Evolutionary conservation across 1,140 invertebrate genomes (phyloP).

Genomic region (Asbolus verrucosus): DNA sequence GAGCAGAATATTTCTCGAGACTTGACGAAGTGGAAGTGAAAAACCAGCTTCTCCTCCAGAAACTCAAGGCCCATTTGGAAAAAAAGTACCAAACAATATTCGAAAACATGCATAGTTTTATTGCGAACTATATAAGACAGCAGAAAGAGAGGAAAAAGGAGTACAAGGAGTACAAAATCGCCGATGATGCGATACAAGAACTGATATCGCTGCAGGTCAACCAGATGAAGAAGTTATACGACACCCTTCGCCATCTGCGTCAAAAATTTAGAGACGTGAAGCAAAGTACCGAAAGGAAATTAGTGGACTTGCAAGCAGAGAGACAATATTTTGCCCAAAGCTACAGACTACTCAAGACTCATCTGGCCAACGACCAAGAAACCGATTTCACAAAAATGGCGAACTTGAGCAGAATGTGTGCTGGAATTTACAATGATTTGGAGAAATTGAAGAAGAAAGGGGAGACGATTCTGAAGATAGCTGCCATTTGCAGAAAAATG

Average conservation of each 20-base stretch:
- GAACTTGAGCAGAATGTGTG: slow-evolving; percentile 49
- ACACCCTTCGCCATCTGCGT: slow-evolving; percentile 51
- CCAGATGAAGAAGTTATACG: slow-evolving; percentile 48
- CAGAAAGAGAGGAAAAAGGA: slow-evolving; percentile 52
- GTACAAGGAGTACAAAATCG: slow-evolving; percentile 48
- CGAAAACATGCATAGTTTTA: slow-evolving; percentile 51
- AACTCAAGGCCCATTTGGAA: slow-evolving; percentile 52
- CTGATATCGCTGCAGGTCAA: slow-evolving; percentile 50
- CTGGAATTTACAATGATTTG: slow-evolving; percentile 51
- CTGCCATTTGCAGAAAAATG: slow-evolving; percentile 69
- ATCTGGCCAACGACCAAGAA: slow-evolving; percentile 50
- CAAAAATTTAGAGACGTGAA: slow-evolving; percentile 48
- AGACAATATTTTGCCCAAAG: slow-evolving; percentile 52
- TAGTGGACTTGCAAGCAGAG: slow-evolving; percentile 49
- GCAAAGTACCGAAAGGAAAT: slow-evolving; percentile 43
- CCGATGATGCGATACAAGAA: slow-evolving; percentile 55
- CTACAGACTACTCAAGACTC: slow-evolving; percentile 53
- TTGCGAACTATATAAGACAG: slow-evolving; percentile 49
- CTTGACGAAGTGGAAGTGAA: slow-evolving; percentile 56
- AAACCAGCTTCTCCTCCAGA: slow-evolving; percentile 51
- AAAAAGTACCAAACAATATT: slow-evolving; percentile 50
- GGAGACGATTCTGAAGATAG: slow-evolving; percentile 68
- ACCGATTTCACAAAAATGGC: slow-evolving; percentile 51
- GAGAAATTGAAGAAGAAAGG: slow-evolving; percentile 64
- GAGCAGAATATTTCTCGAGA: slow-evolving; percentile 58